Conservation (phyloP, 2,113 vertebrate genomes). For the Ellobius talpinus region DNA sequence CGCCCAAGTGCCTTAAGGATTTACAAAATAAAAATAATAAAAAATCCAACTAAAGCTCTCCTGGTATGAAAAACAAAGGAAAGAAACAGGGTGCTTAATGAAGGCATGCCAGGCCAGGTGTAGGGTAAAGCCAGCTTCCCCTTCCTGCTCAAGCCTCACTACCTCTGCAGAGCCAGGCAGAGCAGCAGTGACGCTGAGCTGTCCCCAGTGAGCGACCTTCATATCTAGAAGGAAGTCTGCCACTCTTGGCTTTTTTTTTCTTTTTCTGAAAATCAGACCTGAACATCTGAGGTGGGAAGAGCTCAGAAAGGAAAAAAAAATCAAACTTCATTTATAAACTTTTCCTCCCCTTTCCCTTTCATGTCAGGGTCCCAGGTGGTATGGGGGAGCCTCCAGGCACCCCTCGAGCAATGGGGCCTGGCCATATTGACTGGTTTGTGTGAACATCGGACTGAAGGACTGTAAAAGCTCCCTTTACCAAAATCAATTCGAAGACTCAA, state of each 20-base stretch:
- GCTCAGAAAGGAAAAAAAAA: neutral
- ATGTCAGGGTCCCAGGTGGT: neutral
- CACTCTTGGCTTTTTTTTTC: neutral
- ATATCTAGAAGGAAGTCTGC: neutral
- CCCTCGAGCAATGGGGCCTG: neutral
- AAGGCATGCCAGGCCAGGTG: conserved; percentile 89
- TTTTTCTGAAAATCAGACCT: conserved; percentile 46
- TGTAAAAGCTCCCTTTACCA: conserved; percentile 86
- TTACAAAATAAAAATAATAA: conserved; percentile 75
- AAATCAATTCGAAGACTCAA: conserved; percentile 89
- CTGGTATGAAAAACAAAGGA: conserved; percentile 91
- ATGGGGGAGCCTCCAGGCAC: conserved; percentile 24
- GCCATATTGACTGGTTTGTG: conserved; percentile 74
- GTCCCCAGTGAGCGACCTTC: fast-evolving
- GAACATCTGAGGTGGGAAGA: conserved; percentile 35
- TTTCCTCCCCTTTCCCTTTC: neutral
- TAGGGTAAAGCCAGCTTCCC: conserved; percentile 77
- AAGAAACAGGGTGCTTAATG: conserved; percentile 93
- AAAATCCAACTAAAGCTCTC: conserved; percentile 84
- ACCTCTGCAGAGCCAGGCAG: conserved; percentile 33
- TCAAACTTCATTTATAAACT: conserved; percentile 61
- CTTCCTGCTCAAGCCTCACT: neutral
- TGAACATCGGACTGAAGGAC: conserved; percentile 75
- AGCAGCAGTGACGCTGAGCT: fast-evolving
- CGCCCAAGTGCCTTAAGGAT: conserved; percentile 71